phyloP scores from a whole-genome alignment of 2,113 vertebrate genomes.

The Syngnathus typhle region DNA sequence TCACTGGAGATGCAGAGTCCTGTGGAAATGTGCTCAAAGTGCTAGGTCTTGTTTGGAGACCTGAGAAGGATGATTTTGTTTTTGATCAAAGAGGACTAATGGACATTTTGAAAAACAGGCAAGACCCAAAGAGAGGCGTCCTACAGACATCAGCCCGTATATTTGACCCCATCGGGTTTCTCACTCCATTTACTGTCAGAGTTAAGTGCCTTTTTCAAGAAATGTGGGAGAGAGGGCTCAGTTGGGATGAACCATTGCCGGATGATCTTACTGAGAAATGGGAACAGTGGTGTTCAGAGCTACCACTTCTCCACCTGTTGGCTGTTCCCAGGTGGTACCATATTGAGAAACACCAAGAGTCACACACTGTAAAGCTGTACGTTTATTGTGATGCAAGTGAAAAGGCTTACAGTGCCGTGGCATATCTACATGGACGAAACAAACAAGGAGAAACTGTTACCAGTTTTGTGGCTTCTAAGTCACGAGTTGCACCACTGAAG shows the following conservation, averaged over 20 bases:
- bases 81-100: conserved; percentile 10
- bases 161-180: background rate
- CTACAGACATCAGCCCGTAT: background rate
- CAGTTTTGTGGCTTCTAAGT: background rate
- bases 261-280: background rate
- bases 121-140: conserved; percentile 21
- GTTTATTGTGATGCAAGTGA: conserved; percentile 2
- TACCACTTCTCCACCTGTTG: background rate
- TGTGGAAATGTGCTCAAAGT: conserved; percentile 21
- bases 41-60: conserved; percentile 17
- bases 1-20: background rate
- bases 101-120: conserved; percentile 1
- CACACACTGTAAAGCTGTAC: background rate
- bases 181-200: no score
- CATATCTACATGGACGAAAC: background rate
- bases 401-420: background rate
- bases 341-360: background rate
- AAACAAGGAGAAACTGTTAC: background rate
- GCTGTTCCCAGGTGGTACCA: background rate
- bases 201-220: conserved; percentile 1
- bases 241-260: background rate
- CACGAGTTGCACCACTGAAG: background rate
- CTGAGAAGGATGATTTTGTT: conserved; percentile 15
- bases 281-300: background rate
- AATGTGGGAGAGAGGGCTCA: background rate